Evolutionary conservation across 2,797 vertebrate genomes (phyloP).

Genomic region (Balearica regulorum): DNA sequence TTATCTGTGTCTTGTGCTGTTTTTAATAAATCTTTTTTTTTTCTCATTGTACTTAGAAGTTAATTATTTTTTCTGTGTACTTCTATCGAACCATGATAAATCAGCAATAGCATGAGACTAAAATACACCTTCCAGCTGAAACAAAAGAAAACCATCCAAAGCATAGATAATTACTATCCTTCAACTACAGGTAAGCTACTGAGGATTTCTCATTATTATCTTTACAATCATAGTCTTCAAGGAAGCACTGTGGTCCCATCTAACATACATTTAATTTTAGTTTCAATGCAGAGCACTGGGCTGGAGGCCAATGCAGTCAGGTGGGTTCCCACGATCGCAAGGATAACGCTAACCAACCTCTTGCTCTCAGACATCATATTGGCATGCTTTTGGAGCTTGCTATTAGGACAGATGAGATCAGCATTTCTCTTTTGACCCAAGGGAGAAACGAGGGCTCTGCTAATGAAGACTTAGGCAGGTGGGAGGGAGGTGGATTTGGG

Average conservation of each 20-base stretch:
- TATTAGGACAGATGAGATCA: not conserved
- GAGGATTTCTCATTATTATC: not conserved
- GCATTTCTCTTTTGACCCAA: not conserved
- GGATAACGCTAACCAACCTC: not conserved
- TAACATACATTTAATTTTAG: not conserved
- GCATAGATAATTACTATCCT: not conserved
- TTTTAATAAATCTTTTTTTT: not conserved
- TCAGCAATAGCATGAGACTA: not conserved
- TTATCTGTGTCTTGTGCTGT: not conserved
- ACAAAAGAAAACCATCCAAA: not conserved
- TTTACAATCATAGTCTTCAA: not conserved
- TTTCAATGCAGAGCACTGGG: not conserved
- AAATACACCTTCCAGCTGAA: not conserved
- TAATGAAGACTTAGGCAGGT: not conserved
- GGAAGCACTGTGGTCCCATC: not conserved
- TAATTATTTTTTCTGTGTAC: not conserved
- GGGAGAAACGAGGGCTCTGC: not conserved
- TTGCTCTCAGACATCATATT: not conserved
- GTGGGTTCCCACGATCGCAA: fast-evolving
- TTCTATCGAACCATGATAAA: not conserved
- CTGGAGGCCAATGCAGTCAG: not conserved
- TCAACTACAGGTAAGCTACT: not conserved
- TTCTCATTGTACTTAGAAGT: not conserved
- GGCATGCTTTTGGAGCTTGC: not conserved
- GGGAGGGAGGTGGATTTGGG: not conserved